Evolutionary conservation across 2,888 invertebrate species (phyloP).

Genomic region (Melieria crassipennis): DNA sequence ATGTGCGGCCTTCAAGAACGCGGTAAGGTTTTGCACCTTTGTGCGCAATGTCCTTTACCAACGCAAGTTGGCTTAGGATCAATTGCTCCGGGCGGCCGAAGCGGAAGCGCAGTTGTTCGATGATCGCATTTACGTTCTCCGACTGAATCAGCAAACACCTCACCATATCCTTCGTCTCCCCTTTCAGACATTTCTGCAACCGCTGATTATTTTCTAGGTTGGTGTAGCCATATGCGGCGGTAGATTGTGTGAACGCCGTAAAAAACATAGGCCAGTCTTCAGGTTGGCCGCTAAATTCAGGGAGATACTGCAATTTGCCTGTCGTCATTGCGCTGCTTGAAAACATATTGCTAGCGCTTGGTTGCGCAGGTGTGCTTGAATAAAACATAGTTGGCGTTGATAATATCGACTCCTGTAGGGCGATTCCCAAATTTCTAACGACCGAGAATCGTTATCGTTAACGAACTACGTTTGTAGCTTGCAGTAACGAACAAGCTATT

Average conservation of each 20-base stretch:
- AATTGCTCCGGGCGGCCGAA: conserved; percentile 35
- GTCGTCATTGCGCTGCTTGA: neutral
- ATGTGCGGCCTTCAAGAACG: conserved; percentile 37
- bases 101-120: conserved; percentile 32
- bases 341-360: neutral
- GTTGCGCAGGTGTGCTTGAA: too few species aligned
- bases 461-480: too few species aligned
- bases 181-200: conserved; percentile 30
- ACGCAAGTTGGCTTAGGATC: conserved; percentile 35
- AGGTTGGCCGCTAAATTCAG: conserved; percentile 31
- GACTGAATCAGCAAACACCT: conserved; percentile 36
- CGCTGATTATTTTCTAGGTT: conserved; percentile 37
- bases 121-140: conserved; percentile 21
- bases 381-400: too few species aligned
- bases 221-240: conserved; percentile 26
- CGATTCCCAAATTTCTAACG: too few species aligned
- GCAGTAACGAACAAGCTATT: too few species aligned
- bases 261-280: conserved; percentile 39
- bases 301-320: conserved; percentile 34
- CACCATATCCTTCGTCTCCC: conserved; percentile 32
- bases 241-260: conserved; percentile 29
- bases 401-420: too few species aligned
- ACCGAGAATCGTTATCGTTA: too few species aligned
- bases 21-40: conserved; percentile 36
- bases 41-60: conserved; percentile 35